Evolutionary conservation across 2,888 invertebrate genomes (phyloP).

Genomic region (Sympetrum striolatum): DNA sequence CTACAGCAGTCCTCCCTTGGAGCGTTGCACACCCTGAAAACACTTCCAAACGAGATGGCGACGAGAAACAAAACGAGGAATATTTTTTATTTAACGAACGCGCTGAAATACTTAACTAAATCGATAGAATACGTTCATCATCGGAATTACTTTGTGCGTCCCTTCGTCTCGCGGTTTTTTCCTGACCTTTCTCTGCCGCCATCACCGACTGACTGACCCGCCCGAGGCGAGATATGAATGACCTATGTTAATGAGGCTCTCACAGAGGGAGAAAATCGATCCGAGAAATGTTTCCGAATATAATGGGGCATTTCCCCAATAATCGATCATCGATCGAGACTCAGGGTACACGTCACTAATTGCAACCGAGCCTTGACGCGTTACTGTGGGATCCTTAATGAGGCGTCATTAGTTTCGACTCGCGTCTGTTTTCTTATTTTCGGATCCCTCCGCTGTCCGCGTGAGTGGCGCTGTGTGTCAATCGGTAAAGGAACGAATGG

Average conservation of each 20-base stretch:
- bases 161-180: not conserved
- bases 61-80: not conserved
- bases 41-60: not conserved
- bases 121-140: constrained; percentile 40
- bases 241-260: constrained; percentile 39
- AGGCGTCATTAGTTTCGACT: constrained; percentile 38
- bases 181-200: not conserved
- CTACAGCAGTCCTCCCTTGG: not conserved
- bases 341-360: constrained; percentile 32
- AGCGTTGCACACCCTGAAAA: not conserved
- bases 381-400: constrained; percentile 36
- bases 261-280: constrained; percentile 38
- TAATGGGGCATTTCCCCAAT: constrained; percentile 42
- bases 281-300: constrained; percentile 35
- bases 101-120: constrained; percentile 38
- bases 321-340: constrained; percentile 20
- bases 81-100: constrained; percentile 36
- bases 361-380: constrained; percentile 42
- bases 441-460: not conserved
- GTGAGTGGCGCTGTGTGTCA: constrained; percentile 16
- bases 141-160: constrained; percentile 29
- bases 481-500: not conserved
- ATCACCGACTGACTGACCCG: constrained; percentile 4
- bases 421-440: constrained; percentile 35
- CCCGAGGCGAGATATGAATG: constrained; percentile 32